Conservation (phyloP, 2,113 vertebrate genomes). For the Astur gentilis region DNA sequence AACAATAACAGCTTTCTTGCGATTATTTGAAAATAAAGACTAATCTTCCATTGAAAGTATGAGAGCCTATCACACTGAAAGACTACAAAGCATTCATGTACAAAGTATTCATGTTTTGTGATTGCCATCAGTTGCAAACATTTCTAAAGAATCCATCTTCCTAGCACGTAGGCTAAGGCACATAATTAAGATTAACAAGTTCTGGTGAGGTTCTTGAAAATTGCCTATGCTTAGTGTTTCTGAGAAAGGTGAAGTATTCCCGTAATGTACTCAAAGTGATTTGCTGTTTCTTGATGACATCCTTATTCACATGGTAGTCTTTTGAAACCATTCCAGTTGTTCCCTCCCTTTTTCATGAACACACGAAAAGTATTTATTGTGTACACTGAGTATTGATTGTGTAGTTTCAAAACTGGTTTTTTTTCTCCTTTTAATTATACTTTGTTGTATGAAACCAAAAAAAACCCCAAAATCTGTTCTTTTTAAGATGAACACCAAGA, state of each 20-base stretch:
- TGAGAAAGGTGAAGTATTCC: conserved; percentile 43
- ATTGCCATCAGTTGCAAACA: background rate
- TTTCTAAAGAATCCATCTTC: background rate
- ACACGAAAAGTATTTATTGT: background rate
- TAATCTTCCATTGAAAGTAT: background rate
- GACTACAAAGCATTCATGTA: background rate
- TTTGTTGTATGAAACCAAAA: background rate
- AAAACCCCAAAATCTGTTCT: background rate
- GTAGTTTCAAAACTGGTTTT: background rate
- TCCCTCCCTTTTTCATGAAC: background rate
- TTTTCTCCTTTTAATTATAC: background rate
- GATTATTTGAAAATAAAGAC: background rate
- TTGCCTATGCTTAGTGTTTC: background rate
- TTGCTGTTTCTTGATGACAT: conserved; percentile 23
- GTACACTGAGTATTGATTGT: background rate
- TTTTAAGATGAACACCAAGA: background rate
- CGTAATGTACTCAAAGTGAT: background rate
- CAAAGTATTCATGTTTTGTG: background rate
- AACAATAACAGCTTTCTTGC: background rate
- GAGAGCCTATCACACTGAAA: background rate
- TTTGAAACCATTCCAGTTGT: conserved; percentile 29
- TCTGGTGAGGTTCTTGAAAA: conserved; percentile 7
- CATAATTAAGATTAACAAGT: conserved; percentile 33
- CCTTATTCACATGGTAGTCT: conserved; percentile 5
- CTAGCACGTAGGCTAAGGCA: background rate